Conservation (phyloP, 1,140 invertebrate species). For the Melanaphis sacchari region DNA sequence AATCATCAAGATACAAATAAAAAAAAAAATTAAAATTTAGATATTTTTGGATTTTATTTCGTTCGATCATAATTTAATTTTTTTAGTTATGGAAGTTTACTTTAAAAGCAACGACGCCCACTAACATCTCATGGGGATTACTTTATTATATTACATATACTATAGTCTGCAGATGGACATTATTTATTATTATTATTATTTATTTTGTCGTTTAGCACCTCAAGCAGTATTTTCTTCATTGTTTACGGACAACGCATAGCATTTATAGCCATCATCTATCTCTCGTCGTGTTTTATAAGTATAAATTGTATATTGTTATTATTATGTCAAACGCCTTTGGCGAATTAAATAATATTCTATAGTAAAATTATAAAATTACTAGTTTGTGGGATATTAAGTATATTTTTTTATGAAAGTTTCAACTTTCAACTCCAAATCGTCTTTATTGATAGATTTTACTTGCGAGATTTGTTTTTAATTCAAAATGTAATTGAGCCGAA, state of each 20-base stretch:
- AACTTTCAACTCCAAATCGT: neutral
- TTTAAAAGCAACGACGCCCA: neutral
- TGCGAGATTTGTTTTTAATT: neutral
- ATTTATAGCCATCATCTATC: neutral
- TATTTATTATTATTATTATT: neutral
- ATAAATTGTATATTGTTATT: neutral
- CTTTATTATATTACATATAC: neutral
- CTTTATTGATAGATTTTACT: neutral
- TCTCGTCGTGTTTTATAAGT: neutral
- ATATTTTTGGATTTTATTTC: neutral
- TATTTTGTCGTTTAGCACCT: constrained; percentile 2
- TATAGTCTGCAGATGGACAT: neutral
- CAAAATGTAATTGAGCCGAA: neutral
- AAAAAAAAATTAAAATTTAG: neutral
- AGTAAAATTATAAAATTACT: neutral
- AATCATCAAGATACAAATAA: neutral
- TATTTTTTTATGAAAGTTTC: neutral
- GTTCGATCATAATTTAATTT: neutral
- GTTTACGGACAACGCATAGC: neutral
- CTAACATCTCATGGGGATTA: neutral
- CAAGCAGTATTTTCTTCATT: neutral
- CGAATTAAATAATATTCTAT: neutral
- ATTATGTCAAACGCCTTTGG: neutral
- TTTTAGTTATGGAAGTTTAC: neutral
- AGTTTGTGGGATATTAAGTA: neutral